Evolutionary conservation across 2,888 invertebrate species (phyloP), one percentile per base, ranked within the genome.

Genomic region (Diaprepes abbreviatus): DNA sequence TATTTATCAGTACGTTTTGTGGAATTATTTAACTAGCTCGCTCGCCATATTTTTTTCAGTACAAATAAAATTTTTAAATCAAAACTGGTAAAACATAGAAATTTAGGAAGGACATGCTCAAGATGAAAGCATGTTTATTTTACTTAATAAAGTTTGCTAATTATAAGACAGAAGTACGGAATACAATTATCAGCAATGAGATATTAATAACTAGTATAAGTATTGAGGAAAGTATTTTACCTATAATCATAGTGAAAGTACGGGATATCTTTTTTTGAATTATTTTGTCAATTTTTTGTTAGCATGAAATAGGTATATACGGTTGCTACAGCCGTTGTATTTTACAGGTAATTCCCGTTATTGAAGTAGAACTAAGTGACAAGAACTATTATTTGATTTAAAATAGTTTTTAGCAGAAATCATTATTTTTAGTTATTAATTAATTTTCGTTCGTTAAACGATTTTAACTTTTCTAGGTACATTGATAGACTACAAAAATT

Each of bases 241-340:
- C 45, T 54, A 58, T 66, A 66, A 66, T 66, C 43, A 58, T 19
- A 66, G 65, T 57, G 65, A 66, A 66, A 66, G 65, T 64, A 40
- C 35, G 43, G 48, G 28, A 28, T 28, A 31, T 28, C 2, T 21
- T 28, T 28, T 24, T 50, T 50, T 28, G 48, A 14, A 16, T 50
- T 50, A 31, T 50, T 28, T 28, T 50, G 16, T 28, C n/a, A 50
- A 28, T 28, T 50, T 50, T 50, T 50, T 14, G 28, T 50, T 28
- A 9, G 14, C 48, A 50, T 24, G n/a, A 50, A 28, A 50, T 50
- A 21, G 48, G 48, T 48, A 24, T 14, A 48, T 48, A 48, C n/a
- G 12, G 48, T 28, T 43, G 43, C 19, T 43, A 43, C n/a, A 1
- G 21, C 19, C n/a, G n/a, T 1, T 40, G 17, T 21, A 43, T 19